Percentiles rank a stretch among this genome's conserved stretches.
Conservation (phyloP, 2,797 vertebrate species). For the Ciconia nigra region DNA sequence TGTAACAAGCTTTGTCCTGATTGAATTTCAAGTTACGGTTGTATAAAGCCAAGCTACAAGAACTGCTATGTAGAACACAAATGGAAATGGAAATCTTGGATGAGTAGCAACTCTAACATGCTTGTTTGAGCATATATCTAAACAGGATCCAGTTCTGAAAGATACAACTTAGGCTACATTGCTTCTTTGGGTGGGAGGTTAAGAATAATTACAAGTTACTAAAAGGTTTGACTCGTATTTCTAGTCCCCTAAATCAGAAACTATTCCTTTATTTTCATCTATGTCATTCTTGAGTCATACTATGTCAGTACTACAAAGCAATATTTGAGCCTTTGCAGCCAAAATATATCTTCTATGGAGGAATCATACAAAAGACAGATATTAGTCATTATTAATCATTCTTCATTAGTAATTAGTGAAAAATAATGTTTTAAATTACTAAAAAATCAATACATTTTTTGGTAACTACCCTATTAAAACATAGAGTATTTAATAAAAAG, state of each 20-base stretch:
- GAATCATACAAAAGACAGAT: neutral
- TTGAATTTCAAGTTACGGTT: neutral
- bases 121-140: neutral
- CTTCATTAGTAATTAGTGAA: neutral
- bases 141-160: neutral
- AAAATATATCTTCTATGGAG: neutral
- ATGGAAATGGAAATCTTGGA: neutral
- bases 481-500: neutral
- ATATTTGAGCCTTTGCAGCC: neutral
- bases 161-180: neutral
- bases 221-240: neutral
- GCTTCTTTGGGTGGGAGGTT: neutral
- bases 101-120: neutral
- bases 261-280: neutral
- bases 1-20: neutral
- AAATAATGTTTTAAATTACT: neutral
- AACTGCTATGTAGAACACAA: neutral
- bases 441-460: neutral
- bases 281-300: neutral
- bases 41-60: neutral
- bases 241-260: neutral
- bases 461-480: neutral
- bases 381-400: neutral
- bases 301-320: neutral
- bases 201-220: neutral